These are phyloP conservation scores for Sinella curviseta DNA, from an alignment of 1,140 invertebrate genomes.

Conservation along the genomic window DNA sequence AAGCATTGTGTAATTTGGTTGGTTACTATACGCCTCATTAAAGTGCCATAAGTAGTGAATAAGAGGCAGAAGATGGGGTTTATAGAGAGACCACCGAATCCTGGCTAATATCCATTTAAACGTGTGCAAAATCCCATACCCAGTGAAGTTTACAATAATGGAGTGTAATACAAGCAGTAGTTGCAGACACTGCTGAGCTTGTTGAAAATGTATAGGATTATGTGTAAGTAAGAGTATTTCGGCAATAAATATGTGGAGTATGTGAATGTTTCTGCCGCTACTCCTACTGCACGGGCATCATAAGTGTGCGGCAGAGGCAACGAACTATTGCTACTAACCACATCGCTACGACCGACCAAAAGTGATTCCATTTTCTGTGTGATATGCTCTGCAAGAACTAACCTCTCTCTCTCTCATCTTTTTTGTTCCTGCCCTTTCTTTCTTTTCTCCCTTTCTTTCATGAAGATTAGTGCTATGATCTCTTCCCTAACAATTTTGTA, in stretches of 20 bases:
- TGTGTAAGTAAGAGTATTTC: background rate
- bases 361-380: background rate
- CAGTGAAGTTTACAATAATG: background rate
- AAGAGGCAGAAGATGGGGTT: too few species aligned
- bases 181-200: background rate
- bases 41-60: too few species aligned
- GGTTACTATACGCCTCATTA: too few species aligned
- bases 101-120: slow-evolving; percentile 6
- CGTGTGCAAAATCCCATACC: background rate
- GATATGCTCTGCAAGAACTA: too few species aligned
- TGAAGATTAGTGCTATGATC: slow-evolving; percentile 12
- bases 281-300: too few species aligned
- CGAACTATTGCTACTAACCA: too few species aligned
- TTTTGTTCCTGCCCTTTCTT: background rate
- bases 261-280: background rate
- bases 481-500: background rate
- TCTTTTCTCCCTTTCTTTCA: slow-evolving; percentile 3
- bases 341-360: too few species aligned
- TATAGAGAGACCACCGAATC: too few species aligned
- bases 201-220: background rate
- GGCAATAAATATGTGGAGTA: slow-evolving; percentile 4
- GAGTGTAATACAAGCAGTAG: background rate
- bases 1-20: too few species aligned
- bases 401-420: too few species aligned
- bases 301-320: too few species aligned